Evolutionary conservation across 2,888 invertebrate genomes (phyloP), one percentile per base, ranked within the genome.

Genomic region (Drosophila mulleri): DNA sequence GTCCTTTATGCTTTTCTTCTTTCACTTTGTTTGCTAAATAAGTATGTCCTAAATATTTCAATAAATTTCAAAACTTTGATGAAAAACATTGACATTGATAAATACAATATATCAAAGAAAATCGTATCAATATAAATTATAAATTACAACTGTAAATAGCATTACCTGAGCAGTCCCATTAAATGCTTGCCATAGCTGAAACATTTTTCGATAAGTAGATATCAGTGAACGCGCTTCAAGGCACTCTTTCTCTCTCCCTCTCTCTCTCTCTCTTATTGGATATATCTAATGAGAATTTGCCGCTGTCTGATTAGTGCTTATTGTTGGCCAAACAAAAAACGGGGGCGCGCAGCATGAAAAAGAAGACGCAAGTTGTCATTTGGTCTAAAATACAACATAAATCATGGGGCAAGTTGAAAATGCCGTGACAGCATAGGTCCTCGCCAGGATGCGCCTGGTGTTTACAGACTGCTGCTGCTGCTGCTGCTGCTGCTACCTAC

Each of bases 361-460:
- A 58, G 59, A 62, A 63, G 52, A 59, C 44, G 47, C 59, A 48
- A 72, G 60, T 71, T 85, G 88, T 87, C 82, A 82, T 68, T 50
- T 69, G 77, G 52, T 82, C 75, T 87, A 88, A 89, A 89, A 89
- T 75, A 81, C 58, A 65, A 67, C 88, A 86, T 86, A 89, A 86
- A 86, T 86, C 88, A 86, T 89, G 77, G 76, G 44, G 68, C 76
- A 80, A 70, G 45, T 80, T 80, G 70, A 69, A 75, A 80, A 67
- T 74, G 82, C 68, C 88, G 73, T 86, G 89, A 89, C 89, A 87
- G 72, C 57, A 53, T 20, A 64, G 72, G 63, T 48, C 63, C 61
- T 48, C 63, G 65, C 45, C 81, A 76, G 88, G 80, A 89, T 89
- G 89, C 73, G 89, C 84, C 79, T 74, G 67, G 67, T 67, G 59